Evolutionary conservation across 30 jellyfish, hydroid and myxozoan genomes (phyloP).

Genomic region (Calvadosia cruxmelitensis): DNA sequence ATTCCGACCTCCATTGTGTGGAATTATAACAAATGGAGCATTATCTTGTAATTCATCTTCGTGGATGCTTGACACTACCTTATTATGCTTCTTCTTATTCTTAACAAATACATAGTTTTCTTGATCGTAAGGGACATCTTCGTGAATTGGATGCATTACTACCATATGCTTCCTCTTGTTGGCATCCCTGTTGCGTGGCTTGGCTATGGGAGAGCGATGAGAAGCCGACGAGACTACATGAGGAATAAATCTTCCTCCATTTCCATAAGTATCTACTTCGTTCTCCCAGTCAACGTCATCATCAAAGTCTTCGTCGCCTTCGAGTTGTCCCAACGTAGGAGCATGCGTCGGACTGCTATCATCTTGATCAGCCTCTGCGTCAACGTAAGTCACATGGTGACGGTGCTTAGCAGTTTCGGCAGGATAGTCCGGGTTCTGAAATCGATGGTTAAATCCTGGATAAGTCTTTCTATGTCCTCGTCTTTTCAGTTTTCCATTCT

Average conservation of each 20-base stretch:
- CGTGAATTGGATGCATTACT: conserved; percentile 48
- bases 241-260: not conserved
- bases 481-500: too few relatives aligned
- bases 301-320: not conserved
- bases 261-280: not conserved
- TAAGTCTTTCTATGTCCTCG: not conserved
- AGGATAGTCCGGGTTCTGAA: not conserved
- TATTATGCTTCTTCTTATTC: conserved; percentile 21
- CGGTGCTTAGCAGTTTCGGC: not conserved
- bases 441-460: not conserved
- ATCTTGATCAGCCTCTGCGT: not conserved
- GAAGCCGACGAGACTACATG: too few relatives aligned
- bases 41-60: conserved; percentile 26
- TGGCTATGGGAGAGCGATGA: too few relatives aligned
- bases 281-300: not conserved
- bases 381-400: not conserved
- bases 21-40: conserved; percentile 25
- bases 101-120: conserved; percentile 30
- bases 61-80: conserved; percentile 18
- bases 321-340: not conserved
- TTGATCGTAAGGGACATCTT: conserved; percentile 46
- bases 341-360: not conserved
- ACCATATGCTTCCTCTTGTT: not conserved
- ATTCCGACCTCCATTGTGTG: conserved; percentile 9
- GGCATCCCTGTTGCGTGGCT: not conserved